Evolutionary conservation across 1,140 invertebrate genomes (phyloP), one percentile per base, ranked within the genome.

Genomic region (Hetaerina americana): DNA sequence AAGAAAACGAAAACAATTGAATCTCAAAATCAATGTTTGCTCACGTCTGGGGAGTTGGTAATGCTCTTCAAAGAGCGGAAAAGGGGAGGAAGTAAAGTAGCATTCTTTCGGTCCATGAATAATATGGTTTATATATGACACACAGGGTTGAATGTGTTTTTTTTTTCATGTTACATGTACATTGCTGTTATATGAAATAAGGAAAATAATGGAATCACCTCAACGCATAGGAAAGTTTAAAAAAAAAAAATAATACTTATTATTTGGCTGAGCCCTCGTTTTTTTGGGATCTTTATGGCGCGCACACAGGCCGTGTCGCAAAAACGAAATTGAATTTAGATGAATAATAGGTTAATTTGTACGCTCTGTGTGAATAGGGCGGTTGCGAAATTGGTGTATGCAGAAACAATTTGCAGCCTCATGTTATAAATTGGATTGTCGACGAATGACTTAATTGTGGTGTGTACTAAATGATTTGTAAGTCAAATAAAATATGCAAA

Each of bases 121-220:
- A n/a, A n/a, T n/a, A n/a, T 57, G 40, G 40, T 57, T 57, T n/a
- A 57, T 57, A 57, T n/a, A 57, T n/a, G 40, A 57, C 40, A n/a
- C n/a, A 57, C 40, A 57, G 40, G 40, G 40, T 57, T 57, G 22
- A 18, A 57, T 57, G 40, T 57, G 40, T 57, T 57, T 57, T n/a
- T n/a, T n/a, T n/a, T 57, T 57, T 57, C 40, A 57, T 57, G 40
- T 57, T 57, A n/a, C 40, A 57, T 57, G 40, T 57, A 57, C 40
- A 57, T 57, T 57, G 40, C 40, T 57, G 40, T 57, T 57, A 57
- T n/a, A n/a, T 57, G 40, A 57, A 57, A 57, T 57, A 57, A 57
- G 15, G 40, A n/a, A 57, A 57, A 40, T 18, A 57, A 18, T 57
- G 15, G 22, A 57, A n/a, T 12, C 40, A 10, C 40, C 3, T 3